phyloP scores from a whole-genome alignment of 2,888 invertebrate genomes.

The Pristionchus entomophagus region DNA sequence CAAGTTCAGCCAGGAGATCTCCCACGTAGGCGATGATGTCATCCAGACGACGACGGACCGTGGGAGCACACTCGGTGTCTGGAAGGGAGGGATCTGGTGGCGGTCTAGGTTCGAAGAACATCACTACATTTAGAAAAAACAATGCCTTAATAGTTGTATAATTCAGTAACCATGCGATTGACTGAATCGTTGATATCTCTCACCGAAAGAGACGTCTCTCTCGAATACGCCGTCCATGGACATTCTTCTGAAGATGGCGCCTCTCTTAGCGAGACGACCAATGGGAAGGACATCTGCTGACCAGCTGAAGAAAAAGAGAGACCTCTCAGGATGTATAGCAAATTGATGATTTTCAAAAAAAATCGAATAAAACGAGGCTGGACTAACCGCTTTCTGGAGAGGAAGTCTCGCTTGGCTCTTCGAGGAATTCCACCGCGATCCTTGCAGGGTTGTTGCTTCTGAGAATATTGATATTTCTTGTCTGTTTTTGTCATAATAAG shows the following conservation, averaged over 20 bases:
- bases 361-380: no score
- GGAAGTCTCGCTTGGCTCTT: conserved; percentile 66
- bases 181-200: neutral
- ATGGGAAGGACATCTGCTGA: conserved; percentile 76
- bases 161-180: no score
- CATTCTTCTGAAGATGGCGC: conserved; percentile 77
- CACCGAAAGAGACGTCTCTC: conserved; percentile 77
- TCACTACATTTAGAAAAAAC: no score
- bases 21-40: conserved; percentile 75
- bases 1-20: conserved; percentile 74
- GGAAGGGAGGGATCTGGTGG: conserved; percentile 37
- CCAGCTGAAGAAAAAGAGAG: conserved; percentile 60
- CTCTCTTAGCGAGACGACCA: conserved; percentile 77
- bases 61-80: conserved; percentile 73
- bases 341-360: no score
- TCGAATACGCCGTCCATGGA: conserved; percentile 77
- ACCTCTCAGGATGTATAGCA: neutral
- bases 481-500: no score
- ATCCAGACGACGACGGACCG: conserved; percentile 76
- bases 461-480: neutral
- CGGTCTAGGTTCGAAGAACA: no score
- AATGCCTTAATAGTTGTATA: no score
- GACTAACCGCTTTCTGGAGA: conserved; percentile 60
- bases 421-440: conserved; percentile 66
- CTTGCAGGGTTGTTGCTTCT: conserved; percentile 69